phyloP scores from a whole-genome alignment of 2,888 invertebrate genomes.

The Metallyticus violacea region DNA sequence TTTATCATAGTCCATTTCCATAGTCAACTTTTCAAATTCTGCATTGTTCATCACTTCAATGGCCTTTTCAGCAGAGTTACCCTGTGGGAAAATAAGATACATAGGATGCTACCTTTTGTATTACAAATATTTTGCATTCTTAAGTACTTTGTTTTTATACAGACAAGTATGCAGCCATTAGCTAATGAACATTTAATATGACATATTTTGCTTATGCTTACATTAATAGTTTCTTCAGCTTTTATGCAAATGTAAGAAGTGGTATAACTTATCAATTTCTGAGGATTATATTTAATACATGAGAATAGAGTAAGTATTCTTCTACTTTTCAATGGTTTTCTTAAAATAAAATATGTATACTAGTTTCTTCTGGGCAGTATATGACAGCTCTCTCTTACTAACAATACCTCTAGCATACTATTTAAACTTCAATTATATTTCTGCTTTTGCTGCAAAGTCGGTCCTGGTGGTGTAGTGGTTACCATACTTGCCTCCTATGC shows the following conservation, averaged over 20 bases:
- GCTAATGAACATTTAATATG: neutral
- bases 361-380: no score
- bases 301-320: no score
- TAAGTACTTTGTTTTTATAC: neutral
- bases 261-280: neutral
- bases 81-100: conserved; percentile 38
- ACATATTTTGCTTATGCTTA: neutral
- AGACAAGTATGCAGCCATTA: neutral
- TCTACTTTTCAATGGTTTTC: no score
- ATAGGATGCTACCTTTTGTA: neutral
- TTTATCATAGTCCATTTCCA: conserved; percentile 10
- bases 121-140: neutral
- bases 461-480: no score
- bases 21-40: conserved; percentile 1
- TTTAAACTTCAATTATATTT: no score
- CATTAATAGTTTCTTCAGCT: neutral
- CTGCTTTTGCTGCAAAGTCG: no score
- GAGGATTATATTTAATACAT: no score
- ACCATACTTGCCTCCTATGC: no score
- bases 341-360: no score
- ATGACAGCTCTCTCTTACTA: no score
- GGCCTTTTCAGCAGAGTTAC: conserved; percentile 13
- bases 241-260: neutral
- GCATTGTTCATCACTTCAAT: conserved; percentile 6
- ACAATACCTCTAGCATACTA: no score